A percentile compares a stretch with the other conserved stretches of the same genome.
phyloP scores from a whole-genome alignment of 2,797 vertebrate species.

The Xenops minutus region DNA sequence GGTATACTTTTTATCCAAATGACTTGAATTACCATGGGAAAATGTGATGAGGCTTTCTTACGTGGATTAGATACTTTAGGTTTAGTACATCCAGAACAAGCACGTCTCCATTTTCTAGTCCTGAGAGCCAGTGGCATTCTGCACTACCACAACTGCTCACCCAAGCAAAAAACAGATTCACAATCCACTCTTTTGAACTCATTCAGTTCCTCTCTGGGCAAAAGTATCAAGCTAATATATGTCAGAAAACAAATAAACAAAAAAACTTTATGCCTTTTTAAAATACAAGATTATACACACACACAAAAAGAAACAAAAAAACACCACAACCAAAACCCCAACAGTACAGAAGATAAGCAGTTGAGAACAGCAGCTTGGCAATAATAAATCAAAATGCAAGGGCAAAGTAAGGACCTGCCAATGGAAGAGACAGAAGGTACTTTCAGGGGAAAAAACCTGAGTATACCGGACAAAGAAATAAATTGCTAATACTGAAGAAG shows the following conservation, averaged over 20 bases:
- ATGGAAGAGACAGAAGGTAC: background rate
- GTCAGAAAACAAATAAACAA: background rate
- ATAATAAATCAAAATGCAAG: background rate
- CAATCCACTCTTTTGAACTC: background rate
- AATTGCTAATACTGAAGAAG: background rate
- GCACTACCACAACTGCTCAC: background rate
- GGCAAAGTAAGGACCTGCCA: background rate
- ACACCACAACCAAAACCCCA: background rate
- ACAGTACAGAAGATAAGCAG: background rate
- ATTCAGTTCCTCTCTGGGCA: background rate
- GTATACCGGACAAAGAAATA: background rate
- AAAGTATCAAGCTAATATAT: background rate
- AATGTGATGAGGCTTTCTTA: conserved; percentile 10
- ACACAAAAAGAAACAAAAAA: background rate
- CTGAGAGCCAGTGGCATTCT: background rate
- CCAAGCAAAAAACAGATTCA: background rate
- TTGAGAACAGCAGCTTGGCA: background rate
- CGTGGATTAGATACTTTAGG: background rate
- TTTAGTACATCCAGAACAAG: background rate
- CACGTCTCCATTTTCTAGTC: background rate
- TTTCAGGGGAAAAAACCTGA: background rate
- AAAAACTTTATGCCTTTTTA: background rate
- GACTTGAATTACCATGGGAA: background rate
- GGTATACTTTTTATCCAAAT: background rate
- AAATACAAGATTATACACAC: background rate